Evolutionary conservation across 2,113 vertebrate genomes (phyloP), one percentile per base, ranked within the genome.

Genomic region (Oncorhynchus gorbuscha): DNA sequence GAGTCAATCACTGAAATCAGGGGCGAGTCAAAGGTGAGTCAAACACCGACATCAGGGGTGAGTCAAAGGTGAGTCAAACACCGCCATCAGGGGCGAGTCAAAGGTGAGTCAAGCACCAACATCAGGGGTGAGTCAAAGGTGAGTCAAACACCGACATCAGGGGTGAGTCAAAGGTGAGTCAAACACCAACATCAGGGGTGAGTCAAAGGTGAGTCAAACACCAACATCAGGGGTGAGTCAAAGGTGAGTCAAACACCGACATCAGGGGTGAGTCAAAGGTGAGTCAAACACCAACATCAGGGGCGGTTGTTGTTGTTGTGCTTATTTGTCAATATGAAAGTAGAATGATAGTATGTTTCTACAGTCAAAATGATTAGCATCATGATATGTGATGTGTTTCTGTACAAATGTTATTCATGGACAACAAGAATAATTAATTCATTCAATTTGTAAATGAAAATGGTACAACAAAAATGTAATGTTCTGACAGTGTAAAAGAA

Each of bases 281-380:
- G 28, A 70, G 72, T 74, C 35, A 79, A 83, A 61, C 78, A 73
- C 32, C 22, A 61, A 16, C 30, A 69, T 76, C 78, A 72, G 39
- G 39, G 39, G 39, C 0, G 1, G n/a, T n/a, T 32, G 30, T 68
- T 69, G 35, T 45, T n/a, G 20, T 62, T 62, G 59, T 8, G 18
- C 59, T 8, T 4, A 20, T 58, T 58, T 58, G 18, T 58, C 55
- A 58, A 20, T 58, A 20, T 58, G 55, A 58, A 14, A 62, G 59
- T 22, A 62, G 59, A 62, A 62, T n/a, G 59, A 11, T 62, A 62
- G 28, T 39, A 69, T 69, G 68, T 22, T 39, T n/a, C 7, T 45
- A 45, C 11, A 7, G 5, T 69, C 5, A 14, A 18, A 55, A 55
- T 55, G 4, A 16, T 55, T 45, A 45, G 9, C 5, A 5, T 14